phyloP scores from a whole-genome alignment of 2,113 vertebrate species.

The Condylura cristata region DNA sequence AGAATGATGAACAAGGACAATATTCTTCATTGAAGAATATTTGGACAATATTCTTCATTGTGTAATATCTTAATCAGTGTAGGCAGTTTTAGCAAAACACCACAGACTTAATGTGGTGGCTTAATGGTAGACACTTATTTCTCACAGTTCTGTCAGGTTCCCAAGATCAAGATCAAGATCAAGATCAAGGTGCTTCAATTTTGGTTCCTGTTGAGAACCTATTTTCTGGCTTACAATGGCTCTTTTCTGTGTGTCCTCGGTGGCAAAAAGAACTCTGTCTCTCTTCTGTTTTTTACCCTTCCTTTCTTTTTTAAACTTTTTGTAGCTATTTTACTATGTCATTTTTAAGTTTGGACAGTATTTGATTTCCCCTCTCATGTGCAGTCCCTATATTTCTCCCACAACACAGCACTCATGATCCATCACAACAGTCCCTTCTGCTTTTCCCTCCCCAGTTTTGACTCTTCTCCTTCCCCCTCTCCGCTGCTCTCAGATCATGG shows the following conservation, averaged over 20 bases:
- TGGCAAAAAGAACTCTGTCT: neutral
- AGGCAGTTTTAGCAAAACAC: neutral
- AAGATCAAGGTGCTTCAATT: neutral
- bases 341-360: too few species aligned
- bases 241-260: neutral
- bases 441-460: neutral
- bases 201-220: neutral
- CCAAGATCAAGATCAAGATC: neutral
- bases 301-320: too few species aligned
- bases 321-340: too few species aligned
- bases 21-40: neutral
- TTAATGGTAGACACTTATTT: neutral
- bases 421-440: neutral
- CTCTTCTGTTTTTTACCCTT: neutral
- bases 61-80: neutral
- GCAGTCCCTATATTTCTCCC: too few species aligned
- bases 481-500: too few species aligned
- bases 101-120: fast-evolving
- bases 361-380: too few species aligned
- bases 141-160: neutral
- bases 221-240: neutral
- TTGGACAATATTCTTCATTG: neutral
- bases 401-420: too few species aligned
- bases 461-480: too few species aligned
- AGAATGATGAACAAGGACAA: neutral